Percentiles rank a stretch among this genome's conserved stretches.
Conservation (phyloP, 2,888 invertebrate genomes). For the Zhuqinia jingwanae region DNA sequence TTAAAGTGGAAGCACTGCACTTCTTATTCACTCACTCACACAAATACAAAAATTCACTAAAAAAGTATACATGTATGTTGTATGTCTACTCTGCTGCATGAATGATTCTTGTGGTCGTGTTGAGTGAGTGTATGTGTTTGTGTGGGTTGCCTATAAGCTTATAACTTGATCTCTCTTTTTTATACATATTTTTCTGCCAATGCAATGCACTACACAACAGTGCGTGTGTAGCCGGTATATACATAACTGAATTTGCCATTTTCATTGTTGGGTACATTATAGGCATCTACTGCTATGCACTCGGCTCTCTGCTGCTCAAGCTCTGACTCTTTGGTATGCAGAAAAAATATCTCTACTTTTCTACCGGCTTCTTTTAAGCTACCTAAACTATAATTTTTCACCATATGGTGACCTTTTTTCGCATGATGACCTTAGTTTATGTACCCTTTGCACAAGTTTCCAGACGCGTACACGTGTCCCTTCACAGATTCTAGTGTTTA, state of each 20-base stretch:
- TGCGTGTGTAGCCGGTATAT: conserved; percentile 70
- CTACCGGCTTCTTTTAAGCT: conserved; percentile 60
- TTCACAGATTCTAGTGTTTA: conserved; percentile 10
- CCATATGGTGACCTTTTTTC: conserved; percentile 73
- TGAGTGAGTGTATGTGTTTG: conserved; percentile 21
- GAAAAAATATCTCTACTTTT: conserved; percentile 45
- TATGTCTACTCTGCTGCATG: conserved; percentile 70
- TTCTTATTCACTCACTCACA: not conserved
- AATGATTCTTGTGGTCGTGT: conserved; percentile 54
- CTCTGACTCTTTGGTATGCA: conserved; percentile 48
- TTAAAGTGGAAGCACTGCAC: not conserved
- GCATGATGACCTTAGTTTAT: conserved; percentile 43
- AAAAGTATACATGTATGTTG: conserved; percentile 36
- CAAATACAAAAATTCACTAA: conserved; percentile 28
- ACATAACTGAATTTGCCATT: conserved; percentile 71
- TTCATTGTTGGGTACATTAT: conserved; percentile 44
- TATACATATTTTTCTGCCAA: conserved; percentile 19
- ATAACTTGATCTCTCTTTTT: conserved; percentile 35
- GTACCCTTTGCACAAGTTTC: conserved; percentile 38
- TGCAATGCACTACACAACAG: not conserved
- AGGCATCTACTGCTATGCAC: not conserved
- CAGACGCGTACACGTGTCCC: conserved; percentile 54
- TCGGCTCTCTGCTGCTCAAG: too few relatives aligned
- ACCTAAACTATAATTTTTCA: conserved; percentile 55
- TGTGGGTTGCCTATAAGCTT: conserved; percentile 63